A percentile compares a stretch with the other conserved stretches of the same genome.
These are phyloP conservation scores for Gobius niger DNA, from an alignment of 2,113 vertebrate species.

Conservation along the genomic window DNA sequence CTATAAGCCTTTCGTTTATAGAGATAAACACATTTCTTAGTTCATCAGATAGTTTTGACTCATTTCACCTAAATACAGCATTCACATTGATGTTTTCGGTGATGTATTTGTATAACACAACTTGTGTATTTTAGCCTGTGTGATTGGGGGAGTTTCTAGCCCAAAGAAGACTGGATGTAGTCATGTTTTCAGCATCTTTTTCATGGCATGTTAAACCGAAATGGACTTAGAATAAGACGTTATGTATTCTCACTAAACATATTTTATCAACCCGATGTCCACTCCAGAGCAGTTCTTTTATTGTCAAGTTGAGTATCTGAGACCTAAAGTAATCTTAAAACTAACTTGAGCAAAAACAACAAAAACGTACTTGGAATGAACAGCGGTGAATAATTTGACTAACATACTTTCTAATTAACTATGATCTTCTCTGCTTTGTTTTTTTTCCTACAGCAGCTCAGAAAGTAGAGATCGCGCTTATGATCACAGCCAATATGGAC, in stretches of 20 bases:
- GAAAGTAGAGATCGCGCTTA: slow-evolving; percentile 98
- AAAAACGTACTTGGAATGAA: too few species aligned
- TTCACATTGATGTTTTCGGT: not conserved
- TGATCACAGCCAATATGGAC: slow-evolving; percentile 99
- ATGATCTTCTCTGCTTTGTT: slow-evolving; percentile 45
- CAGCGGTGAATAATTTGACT: not conserved
- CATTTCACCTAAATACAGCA: not conserved
- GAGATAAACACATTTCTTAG: not conserved
- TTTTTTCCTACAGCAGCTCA: slow-evolving; percentile 87
- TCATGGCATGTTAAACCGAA: not conserved
- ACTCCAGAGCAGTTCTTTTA: not conserved
- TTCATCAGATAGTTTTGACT: not conserved
- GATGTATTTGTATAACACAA: not conserved
- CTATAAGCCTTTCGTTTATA: not conserved
- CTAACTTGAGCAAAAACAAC: too few species aligned
- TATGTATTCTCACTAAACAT: not conserved
- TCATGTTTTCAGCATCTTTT: not conserved
- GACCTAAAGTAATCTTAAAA: too few species aligned
- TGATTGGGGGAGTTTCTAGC: not conserved
- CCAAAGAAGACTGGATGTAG: not conserved
- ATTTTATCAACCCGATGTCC: too few species aligned
- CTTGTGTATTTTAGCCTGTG: not conserved
- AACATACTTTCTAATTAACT: slow-evolving; percentile 11
- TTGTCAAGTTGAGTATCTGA: too few species aligned
- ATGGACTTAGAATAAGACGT: not conserved